Percentiles rank a stretch among this genome's conserved stretches.
phyloP scores from a whole-genome alignment of 2,113 vertebrate species.

The Hucho hucho region DNA sequence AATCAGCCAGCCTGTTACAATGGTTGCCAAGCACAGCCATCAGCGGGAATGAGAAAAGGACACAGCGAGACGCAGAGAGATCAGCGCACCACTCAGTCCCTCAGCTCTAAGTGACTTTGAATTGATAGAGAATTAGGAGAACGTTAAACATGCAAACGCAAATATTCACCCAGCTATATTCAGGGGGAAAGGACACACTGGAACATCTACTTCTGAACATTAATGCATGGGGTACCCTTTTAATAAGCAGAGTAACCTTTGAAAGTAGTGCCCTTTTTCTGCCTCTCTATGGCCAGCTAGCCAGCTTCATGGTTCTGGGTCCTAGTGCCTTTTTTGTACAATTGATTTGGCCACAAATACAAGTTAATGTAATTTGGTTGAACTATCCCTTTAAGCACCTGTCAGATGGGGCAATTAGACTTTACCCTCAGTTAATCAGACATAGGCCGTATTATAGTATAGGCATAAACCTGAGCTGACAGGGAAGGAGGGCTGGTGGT shows the following conservation, averaged over 20 bases:
- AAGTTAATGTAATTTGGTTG: not conserved
- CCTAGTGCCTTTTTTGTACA: too few species aligned
- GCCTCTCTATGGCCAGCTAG: too few species aligned
- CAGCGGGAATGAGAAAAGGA: slow-evolving; percentile 69
- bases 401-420: too few species aligned
- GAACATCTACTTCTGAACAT: slow-evolving; percentile 20
- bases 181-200: slow-evolving; percentile 14
- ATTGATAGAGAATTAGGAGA: slow-evolving; percentile 60
- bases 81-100: slow-evolving; percentile 45
- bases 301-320: too few species aligned
- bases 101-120: slow-evolving; percentile 44
- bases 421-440: too few species aligned
- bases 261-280: too few species aligned
- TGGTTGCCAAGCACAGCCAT: slow-evolving; percentile 56
- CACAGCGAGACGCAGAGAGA: slow-evolving; percentile 43
- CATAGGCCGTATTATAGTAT: not conserved
- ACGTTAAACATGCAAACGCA: slow-evolving; percentile 57
- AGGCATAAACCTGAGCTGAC: not conserved
- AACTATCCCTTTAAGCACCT: too few species aligned
- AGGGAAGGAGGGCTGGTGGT: slow-evolving; percentile 2
- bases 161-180: slow-evolving; percentile 52
- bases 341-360: too few species aligned
- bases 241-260: too few species aligned
- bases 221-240: too few species aligned
- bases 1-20: slow-evolving; percentile 64